phyloP scores from a whole-genome alignment of 2,797 vertebrate genomes.

The Rhinella marina region DNA sequence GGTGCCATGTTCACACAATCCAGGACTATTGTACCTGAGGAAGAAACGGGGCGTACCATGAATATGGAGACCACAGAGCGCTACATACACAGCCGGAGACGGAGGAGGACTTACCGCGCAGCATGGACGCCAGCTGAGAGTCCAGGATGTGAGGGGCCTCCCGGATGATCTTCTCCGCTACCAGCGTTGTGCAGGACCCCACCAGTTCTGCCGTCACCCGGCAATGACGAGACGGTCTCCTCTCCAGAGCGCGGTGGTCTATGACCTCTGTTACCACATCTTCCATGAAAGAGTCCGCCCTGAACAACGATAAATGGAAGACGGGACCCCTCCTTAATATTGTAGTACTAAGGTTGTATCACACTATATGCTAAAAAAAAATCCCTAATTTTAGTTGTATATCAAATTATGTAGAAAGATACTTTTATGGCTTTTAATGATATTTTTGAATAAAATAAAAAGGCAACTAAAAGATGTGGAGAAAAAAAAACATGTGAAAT shows the following conservation, averaged over 20 bases:
- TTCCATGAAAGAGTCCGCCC: constrained; percentile 82
- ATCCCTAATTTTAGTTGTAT: not conserved
- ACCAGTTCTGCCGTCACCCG: constrained; percentile 79
- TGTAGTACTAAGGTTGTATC: too few species aligned
- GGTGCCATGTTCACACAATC: constrained; percentile 94
- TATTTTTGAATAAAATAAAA: too few species aligned
- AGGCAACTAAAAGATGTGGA: too few species aligned
- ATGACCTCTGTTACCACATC: constrained; percentile 84
- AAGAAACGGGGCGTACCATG: not conserved
- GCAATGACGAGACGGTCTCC: constrained; percentile 71
- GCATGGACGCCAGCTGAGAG: constrained; percentile 77
- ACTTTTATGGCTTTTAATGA: too few species aligned
- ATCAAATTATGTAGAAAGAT: too few species aligned
- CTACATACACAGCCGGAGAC: too few species aligned
- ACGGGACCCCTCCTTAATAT: not conserved
- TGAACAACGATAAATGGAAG: constrained; percentile 54
- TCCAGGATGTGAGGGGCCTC: constrained; percentile 83
- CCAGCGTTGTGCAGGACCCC: constrained; percentile 89
- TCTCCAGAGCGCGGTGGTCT: constrained; percentile 85
- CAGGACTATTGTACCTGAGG: constrained; percentile 83
- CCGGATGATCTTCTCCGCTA: constrained; percentile 84
- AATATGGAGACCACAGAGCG: not conserved
- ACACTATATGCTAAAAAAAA: not conserved
- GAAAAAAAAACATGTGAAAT: too few species aligned
- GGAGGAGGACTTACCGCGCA: constrained; percentile 79